Conservation (phyloP, 2,113 vertebrate species). For the Ursus arctos region DNA sequence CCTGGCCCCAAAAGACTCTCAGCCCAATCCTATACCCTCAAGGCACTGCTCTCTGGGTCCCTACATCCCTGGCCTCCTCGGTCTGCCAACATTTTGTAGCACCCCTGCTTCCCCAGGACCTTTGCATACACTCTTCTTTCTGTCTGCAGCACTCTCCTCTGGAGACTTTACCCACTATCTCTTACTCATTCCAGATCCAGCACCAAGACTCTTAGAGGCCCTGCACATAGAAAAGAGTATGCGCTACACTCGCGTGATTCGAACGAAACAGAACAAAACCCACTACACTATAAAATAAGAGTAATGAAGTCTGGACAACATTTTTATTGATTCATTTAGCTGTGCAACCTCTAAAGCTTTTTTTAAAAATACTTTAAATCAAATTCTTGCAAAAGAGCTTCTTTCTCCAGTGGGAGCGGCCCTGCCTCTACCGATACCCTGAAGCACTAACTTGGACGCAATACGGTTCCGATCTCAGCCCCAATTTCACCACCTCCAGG, state of each 20-base stretch:
- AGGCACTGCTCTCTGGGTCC: not conserved
- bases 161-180: not conserved
- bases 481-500: not conserved
- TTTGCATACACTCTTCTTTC: not conserved
- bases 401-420: not conserved
- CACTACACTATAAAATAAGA: not conserved
- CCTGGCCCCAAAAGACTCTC: not conserved
- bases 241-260: not conserved
- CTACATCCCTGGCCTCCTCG: not conserved
- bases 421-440: not conserved
- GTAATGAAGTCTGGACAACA: not conserved
- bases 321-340: not conserved
- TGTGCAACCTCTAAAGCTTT: not conserved
- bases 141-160: not conserved
- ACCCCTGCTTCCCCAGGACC: not conserved
- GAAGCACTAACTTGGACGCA: not conserved
- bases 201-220: not conserved
- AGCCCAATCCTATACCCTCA: not conserved
- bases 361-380: not conserved
- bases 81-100: fast-evolving
- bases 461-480: not conserved
- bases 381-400: not conserved
- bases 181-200: not conserved
- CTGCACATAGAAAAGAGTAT: not conserved
- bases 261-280: not conserved